Conservation (phyloP, 2,113 vertebrate genomes). For the Axis porcinus region DNA sequence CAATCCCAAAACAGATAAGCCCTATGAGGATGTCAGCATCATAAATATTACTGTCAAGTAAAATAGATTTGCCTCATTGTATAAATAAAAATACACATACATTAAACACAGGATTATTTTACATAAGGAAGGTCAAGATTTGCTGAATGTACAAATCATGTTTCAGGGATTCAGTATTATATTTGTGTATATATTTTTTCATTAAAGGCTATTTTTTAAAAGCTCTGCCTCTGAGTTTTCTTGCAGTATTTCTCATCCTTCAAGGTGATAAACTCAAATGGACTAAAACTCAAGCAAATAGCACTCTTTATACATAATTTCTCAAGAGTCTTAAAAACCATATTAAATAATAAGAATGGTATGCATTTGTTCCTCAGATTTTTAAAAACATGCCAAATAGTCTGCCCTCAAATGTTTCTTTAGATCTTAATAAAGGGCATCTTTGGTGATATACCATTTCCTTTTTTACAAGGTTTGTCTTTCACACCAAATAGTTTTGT, state of each 20-base stretch:
- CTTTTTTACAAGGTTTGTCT: neutral
- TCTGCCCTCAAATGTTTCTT: neutral
- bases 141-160: conserved; percentile 48
- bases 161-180: conserved; percentile 64
- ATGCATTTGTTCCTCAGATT: neutral
- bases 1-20: conserved; percentile 98
- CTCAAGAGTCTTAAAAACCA: conserved; percentile 10
- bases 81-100: neutral
- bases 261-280: neutral
- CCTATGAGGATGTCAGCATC: conserved; percentile 98
- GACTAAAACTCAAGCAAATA: neutral
- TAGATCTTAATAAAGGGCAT: neutral
- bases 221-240: conserved; percentile 36
- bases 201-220: conserved; percentile 62
- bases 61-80: conserved; percentile 28
- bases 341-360: neutral
- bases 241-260: conserved; percentile 29
- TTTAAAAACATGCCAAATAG: neutral
- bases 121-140: conserved; percentile 33
- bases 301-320: conserved; percentile 5
- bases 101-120: conserved; percentile 11
- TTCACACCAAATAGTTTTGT: neutral
- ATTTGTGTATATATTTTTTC: conserved; percentile 67
- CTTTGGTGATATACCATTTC: neutral
- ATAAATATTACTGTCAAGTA: conserved; percentile 98